phyloP scores from a whole-genome alignment of 2,797 vertebrate species.

The Melanotaenia trifasciata region DNA sequence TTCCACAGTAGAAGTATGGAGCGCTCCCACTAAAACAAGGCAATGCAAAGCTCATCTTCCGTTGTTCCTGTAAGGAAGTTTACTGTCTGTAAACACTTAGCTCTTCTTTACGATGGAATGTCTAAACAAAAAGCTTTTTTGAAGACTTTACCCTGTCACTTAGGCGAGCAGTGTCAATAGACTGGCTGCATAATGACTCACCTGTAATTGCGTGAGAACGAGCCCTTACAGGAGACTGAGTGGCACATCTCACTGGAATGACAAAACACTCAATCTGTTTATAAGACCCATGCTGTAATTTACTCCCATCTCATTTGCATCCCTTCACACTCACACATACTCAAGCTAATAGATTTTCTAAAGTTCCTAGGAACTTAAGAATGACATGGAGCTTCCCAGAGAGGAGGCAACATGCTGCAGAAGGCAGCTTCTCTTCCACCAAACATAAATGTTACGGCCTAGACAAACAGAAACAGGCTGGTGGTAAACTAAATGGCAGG shows the following conservation, averaged over 20 bases:
- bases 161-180: conserved; percentile 78
- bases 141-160: conserved; percentile 79
- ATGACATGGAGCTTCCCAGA: conserved; percentile 13
- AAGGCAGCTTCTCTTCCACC: conserved; percentile 11
- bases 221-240: conserved; percentile 71
- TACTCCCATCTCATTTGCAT: conserved; percentile 25
- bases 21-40: conserved; percentile 56
- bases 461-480: background rate
- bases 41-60: conserved; percentile 57
- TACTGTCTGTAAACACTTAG: conserved; percentile 76
- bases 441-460: conserved; percentile 23
- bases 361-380: conserved; percentile 16
- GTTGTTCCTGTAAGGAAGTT: conserved; percentile 73
- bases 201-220: conserved; percentile 80
- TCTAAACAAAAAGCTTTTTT: conserved; percentile 83
- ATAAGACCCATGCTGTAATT: conserved; percentile 67
- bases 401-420: background rate
- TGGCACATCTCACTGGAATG: conserved; percentile 76
- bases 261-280: conserved; percentile 75
- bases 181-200: conserved; percentile 76
- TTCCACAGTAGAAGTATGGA: conserved; percentile 28
- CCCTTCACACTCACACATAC: conserved; percentile 26
- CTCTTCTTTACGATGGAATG: conserved; percentile 72
- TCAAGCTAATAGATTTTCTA: conserved; percentile 31
- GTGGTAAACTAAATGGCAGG: conserved; percentile 35